Evolutionary conservation across 2,888 invertebrate species (phyloP).

Genomic region (Thereva unica): DNA sequence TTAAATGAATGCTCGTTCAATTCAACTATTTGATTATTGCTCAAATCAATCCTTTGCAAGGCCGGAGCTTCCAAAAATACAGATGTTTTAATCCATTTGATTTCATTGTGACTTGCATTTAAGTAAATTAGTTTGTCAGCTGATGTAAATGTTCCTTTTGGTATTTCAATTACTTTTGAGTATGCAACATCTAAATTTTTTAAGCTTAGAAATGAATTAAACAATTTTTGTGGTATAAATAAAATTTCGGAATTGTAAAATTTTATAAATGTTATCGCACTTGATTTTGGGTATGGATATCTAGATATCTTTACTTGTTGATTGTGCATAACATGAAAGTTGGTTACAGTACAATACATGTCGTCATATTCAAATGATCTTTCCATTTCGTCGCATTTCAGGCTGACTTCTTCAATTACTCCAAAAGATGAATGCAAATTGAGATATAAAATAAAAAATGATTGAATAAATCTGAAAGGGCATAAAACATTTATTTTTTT

Average conservation of each 20-base stretch:
- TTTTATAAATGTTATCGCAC: constrained; percentile 55
- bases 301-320: constrained; percentile 53
- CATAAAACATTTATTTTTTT: too few relatives aligned
- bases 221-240: constrained; percentile 55
- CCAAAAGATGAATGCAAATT: too few relatives aligned
- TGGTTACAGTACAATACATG: constrained; percentile 54
- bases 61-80: constrained; percentile 54
- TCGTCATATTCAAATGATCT: constrained; percentile 50
- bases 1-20: constrained; percentile 53
- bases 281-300: constrained; percentile 46
- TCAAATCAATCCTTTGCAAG: constrained; percentile 52
- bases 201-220: constrained; percentile 51
- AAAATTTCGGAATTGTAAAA: constrained; percentile 55
- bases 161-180: constrained; percentile 54
- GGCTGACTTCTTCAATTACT: constrained; percentile 5
- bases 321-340: constrained; percentile 54
- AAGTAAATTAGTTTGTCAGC: constrained; percentile 52
- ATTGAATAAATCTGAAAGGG: too few relatives aligned
- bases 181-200: constrained; percentile 54
- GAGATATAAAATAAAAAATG: too few relatives aligned
- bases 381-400: constrained; percentile 56
- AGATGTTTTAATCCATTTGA: constrained; percentile 53
- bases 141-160: constrained; percentile 53
- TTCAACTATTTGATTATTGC: constrained; percentile 49
- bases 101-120: constrained; percentile 53